Evolutionary conservation across 2,113 vertebrate genomes (phyloP), one percentile per base, ranked within the genome.

Genomic region (Paramormyrops kingsleyae): DNA sequence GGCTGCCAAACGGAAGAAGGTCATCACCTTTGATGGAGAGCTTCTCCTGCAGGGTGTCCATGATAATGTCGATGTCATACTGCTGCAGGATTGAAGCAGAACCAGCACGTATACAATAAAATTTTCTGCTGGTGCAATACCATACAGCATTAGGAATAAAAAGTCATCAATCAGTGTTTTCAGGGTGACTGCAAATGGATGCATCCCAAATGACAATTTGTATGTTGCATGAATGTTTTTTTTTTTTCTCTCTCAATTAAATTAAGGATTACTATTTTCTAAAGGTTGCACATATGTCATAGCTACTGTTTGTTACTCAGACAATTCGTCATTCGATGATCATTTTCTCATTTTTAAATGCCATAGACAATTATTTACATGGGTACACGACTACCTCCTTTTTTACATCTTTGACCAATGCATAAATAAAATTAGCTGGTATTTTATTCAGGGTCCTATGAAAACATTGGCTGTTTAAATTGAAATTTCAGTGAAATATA

Each of bases 41-140:
- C 91, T 99, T 12, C 97, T 99, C 52, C 92, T 99, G 85, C 99
- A 99, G 94, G 98, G 98, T 1, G 98, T 98, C 92, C 98, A 99
- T 24, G 98, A 99, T 91, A 90, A 99, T 0, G 97, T 98, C 0
- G 98, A 99, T 5, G 96, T 99, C 74, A 19, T 97, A 89, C 94
- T 99, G 90, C 95, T 99, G 47, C 91, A 97, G 91, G 96, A 97
- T 74, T 98, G 94, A 95, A 35, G 27, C 39, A 42, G 31, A 77
- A 70, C 3, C 10, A 17, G 12, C 42, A 15, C 53, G 50, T 53
- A 85, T 50, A 89, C 59, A 80, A n/a, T 59, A 83, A 87, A n/a
- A 6, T 52, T 53, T 83, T 83, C 66, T 56, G 27, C 44, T 77
- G 66, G 77, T 74, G 47, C 35, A 53, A 35, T 83, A 83, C 31